Percentiles rank a stretch among this genome's conserved stretches.
Evolutionary conservation across 2,113 vertebrate genomes (phyloP).

Genomic region (Stictonetta naevosa): DNA sequence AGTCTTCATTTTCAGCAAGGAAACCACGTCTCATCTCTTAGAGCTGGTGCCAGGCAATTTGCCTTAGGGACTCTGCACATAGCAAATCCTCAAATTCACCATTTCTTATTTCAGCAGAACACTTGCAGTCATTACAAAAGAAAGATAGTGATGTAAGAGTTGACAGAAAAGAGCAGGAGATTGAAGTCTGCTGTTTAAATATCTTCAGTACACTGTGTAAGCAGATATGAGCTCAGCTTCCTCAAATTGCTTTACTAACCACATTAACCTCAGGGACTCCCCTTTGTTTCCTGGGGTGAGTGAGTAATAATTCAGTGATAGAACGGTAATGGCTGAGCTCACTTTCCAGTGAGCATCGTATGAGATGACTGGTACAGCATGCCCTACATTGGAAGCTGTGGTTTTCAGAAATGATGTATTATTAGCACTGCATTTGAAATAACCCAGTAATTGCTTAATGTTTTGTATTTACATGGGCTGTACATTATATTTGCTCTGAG

Average conservation of each 20-base stretch:
- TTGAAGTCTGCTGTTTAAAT: constrained; percentile 41
- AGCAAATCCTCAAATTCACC: not conserved
- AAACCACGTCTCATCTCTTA: not conserved
- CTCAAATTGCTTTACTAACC: constrained; percentile 58
- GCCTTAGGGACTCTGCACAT: not conserved
- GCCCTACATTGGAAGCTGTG: not conserved
- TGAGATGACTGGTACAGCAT: not conserved
- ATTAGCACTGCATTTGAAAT: constrained; percentile 55
- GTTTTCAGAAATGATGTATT: constrained; percentile 40
- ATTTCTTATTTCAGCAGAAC: not conserved
- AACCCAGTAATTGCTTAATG: constrained; percentile 67
- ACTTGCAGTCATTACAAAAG: not conserved
- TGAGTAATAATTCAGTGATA: constrained; percentile 35
- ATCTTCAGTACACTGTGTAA: constrained; percentile 2
- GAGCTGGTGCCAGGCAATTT: not conserved
- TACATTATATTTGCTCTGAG: constrained; percentile 55
- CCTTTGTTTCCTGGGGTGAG: constrained; percentile 51
- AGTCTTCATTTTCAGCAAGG: not conserved
- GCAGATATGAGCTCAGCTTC: constrained; percentile 43
- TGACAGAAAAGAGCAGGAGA: not conserved
- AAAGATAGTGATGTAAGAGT: not conserved
- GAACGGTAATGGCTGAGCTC: constrained; percentile 29
- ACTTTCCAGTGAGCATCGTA: not conserved
- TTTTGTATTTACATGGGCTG: constrained; percentile 65
- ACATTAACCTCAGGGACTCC: constrained; percentile 50